phyloP scores from a whole-genome alignment of 2,113 vertebrate genomes.

The Psittacula cyanocephala region DNA sequence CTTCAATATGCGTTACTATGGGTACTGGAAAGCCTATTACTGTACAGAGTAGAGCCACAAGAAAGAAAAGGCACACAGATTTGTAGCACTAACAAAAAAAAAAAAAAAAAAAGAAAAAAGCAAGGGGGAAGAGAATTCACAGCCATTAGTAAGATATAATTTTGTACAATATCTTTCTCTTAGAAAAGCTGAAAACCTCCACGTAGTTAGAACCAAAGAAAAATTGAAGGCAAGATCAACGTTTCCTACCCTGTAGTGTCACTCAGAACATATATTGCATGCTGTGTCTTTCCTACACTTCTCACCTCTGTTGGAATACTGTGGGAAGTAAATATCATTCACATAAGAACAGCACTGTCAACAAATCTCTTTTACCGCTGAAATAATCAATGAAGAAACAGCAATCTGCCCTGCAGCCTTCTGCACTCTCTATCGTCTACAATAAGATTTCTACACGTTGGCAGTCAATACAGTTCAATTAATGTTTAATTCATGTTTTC shows the following conservation, averaged over 20 bases:
- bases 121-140: neutral
- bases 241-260: neutral
- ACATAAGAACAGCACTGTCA: slow-evolving; percentile 26
- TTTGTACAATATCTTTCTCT: neutral
- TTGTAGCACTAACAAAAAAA: neutral
- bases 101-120: neutral
- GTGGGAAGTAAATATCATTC: slow-evolving; percentile 45
- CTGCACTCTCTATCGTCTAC: slow-evolving; percentile 41
- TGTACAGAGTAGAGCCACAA: slow-evolving; percentile 15
- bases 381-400: slow-evolving; percentile 66
- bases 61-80: neutral
- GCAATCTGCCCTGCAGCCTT: slow-evolving; percentile 40
- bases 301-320: neutral
- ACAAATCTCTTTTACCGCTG: slow-evolving; percentile 49
- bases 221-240: neutral
- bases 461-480: slow-evolving; percentile 67
- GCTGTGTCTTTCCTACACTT: neutral
- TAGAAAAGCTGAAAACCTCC: neutral
- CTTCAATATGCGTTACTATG: slow-evolving; percentile 60
- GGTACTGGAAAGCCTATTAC: slow-evolving; percentile 60
- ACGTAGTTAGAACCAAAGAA: neutral
- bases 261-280: neutral
- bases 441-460: slow-evolving; percentile 56
- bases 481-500: slow-evolving; percentile 73
- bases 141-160: neutral